These are phyloP conservation scores for Eptatretus atami DNA, from an alignment of 2,797 vertebrate genomes.

Conservation along the genomic window DNA sequence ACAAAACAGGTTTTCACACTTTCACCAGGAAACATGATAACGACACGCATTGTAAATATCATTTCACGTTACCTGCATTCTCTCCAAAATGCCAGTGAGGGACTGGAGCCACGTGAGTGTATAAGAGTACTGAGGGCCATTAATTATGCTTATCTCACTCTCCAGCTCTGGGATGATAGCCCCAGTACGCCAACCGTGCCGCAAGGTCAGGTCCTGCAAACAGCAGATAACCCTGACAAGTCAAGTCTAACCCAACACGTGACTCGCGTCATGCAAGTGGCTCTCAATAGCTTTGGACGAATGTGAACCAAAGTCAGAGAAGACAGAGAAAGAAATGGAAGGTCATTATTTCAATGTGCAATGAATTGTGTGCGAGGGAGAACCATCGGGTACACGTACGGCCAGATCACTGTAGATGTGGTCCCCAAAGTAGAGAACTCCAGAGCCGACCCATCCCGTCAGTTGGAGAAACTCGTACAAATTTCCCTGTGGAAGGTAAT, in stretches of 20 bases:
- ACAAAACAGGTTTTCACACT: neutral
- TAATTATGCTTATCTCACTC: conserved; percentile 25
- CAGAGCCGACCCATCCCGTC: conserved; percentile 27
- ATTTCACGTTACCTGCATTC: conserved; percentile 20
- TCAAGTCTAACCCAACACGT: neutral
- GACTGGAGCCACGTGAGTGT: conserved; percentile 32
- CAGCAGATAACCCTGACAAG: neutral
- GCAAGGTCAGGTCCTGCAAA: conserved; percentile 24
- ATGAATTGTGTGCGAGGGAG: neutral
- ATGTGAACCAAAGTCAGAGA: neutral
- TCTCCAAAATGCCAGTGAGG: conserved; percentile 24
- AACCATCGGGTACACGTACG: conserved; percentile 13
- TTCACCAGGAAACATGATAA: neutral
- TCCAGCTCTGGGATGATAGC: conserved; percentile 30
- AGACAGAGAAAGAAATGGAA: neutral
- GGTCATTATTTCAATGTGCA: neutral
- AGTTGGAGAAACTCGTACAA: conserved; percentile 27
- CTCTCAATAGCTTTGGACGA: neutral
- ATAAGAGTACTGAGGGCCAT: conserved; percentile 31
- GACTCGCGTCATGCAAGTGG: neutral
- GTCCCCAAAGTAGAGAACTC: conserved; percentile 30
- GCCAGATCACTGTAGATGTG: conserved; percentile 33
- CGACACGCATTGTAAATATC: too few relatives aligned
- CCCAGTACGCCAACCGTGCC: conserved; percentile 27
- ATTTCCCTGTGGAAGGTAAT: conserved; percentile 18